Percentiles rank a stretch among this genome's conserved stretches.
Evolutionary conservation across 1,140 invertebrate genomes (phyloP).

Genomic region (Lepidurus couesii): DNA sequence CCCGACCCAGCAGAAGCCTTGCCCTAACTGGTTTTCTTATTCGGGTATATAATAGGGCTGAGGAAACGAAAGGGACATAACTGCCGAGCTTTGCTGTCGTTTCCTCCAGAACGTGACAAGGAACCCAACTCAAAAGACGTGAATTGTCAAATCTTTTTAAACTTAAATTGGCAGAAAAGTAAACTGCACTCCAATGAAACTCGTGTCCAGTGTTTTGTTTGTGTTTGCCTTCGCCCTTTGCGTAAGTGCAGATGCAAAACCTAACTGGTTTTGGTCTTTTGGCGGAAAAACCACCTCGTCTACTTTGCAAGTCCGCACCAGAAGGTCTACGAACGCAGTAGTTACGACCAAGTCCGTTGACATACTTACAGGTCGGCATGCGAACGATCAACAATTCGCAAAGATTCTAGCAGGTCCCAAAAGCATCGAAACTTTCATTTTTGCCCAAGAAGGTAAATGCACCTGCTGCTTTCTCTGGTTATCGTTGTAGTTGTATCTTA

Average conservation of each 20-base stretch:
- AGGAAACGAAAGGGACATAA: not conserved
- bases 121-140: not conserved
- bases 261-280: not conserved
- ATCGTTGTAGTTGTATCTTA: not conserved
- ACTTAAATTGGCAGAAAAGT: not conserved
- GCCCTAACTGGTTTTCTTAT: no score
- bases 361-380: not conserved
- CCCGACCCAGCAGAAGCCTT: no score
- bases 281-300: not conserved
- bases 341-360: not conserved
- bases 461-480: not conserved
- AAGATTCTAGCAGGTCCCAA: not conserved
- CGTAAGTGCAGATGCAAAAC: not conserved
- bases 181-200: not conserved
- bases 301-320: not conserved
- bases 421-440: not conserved
- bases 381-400: not conserved
- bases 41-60: no score
- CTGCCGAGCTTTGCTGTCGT: not conserved
- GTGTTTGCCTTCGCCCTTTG: not conserved
- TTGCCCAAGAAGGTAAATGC: not conserved
- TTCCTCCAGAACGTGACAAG: not conserved
- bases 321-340: not conserved
- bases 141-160: not conserved
- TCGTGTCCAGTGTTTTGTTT: not conserved